These are phyloP conservation scores for Valencia hispanica DNA, from an alignment of 2,797 vertebrate species.

Conservation along the genomic window DNA sequence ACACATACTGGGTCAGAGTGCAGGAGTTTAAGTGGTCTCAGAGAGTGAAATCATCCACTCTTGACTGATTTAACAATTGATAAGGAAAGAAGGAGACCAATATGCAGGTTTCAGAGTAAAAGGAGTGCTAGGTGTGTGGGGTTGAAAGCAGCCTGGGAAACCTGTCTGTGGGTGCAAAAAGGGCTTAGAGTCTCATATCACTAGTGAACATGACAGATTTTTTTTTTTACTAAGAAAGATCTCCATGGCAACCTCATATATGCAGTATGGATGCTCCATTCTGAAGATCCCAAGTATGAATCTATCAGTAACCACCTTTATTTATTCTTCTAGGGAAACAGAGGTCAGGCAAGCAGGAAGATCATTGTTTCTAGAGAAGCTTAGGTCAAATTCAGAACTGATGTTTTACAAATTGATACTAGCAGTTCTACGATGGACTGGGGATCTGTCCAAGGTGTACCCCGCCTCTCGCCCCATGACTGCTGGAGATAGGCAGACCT, in stretches of 20 bases:
- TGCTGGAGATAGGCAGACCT: no score
- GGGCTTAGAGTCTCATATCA: constrained; percentile 26
- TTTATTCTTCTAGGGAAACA: constrained; percentile 1
- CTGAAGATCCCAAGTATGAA: constrained; percentile 8
- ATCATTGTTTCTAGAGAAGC: neutral
- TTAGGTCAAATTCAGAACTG: neutral
- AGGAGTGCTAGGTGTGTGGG: constrained; percentile 33
- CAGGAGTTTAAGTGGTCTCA: constrained; percentile 41
- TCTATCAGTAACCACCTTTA: constrained; percentile 14
- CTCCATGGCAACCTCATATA: constrained; percentile 54
- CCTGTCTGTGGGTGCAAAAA: constrained; percentile 25
- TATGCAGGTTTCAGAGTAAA: constrained; percentile 39
- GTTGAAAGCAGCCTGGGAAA: constrained; percentile 33
- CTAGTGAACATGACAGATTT: neutral
- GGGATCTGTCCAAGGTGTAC: no score
- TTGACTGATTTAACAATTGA: constrained; percentile 60
- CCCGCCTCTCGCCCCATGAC: no score
- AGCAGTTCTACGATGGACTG: no score
- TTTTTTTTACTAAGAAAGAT: constrained; percentile 33
- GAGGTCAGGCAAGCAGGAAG: neutral
- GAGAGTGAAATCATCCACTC: constrained; percentile 42
- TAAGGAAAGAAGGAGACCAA: constrained; percentile 58
- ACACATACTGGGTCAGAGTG: constrained; percentile 29
- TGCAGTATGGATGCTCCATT: constrained; percentile 26
- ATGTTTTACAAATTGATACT: neutral